These are phyloP conservation scores for Pristionchus arcanus DNA, from an alignment of 2,888 invertebrate species.

Conservation along the genomic window DNA sequence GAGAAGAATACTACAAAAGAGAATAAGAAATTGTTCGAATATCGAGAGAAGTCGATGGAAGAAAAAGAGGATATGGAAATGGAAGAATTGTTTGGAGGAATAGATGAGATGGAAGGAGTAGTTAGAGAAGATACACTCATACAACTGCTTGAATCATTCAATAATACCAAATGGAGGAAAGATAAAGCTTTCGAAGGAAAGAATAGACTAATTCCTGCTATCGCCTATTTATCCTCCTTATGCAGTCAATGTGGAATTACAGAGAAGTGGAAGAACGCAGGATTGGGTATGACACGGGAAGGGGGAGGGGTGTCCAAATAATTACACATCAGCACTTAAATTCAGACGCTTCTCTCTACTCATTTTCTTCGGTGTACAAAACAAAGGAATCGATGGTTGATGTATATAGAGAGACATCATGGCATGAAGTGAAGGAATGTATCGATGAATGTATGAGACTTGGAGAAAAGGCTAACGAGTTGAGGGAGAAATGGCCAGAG, in stretches of 20 bases:
- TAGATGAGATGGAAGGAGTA: background rate
- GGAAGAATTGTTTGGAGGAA: conserved; percentile 45
- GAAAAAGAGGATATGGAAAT: conserved; percentile 66
- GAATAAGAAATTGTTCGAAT: conserved; percentile 69
- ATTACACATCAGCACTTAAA: background rate
- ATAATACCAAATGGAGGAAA: background rate
- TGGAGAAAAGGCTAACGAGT: conserved; percentile 58
- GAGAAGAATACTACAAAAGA: conserved; percentile 64
- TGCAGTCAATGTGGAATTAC: background rate
- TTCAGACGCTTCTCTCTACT: conserved; percentile 20
- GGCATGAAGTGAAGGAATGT: conserved; percentile 62
- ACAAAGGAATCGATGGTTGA: conserved; percentile 52
- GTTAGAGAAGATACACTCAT: conserved; percentile 33
- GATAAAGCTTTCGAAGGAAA: background rate
- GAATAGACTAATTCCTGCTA: conserved; percentile 28
- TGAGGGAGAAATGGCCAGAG: conserved; percentile 69
- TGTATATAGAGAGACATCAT: conserved; percentile 61
- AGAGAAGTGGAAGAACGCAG: conserved; percentile 13
- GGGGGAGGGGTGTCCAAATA: background rate
- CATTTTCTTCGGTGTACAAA: background rate
- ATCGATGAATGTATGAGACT: conserved; percentile 60
- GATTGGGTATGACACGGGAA: conserved; percentile 8
- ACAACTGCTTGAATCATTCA: conserved; percentile 14
- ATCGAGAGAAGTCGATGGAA: conserved; percentile 70
- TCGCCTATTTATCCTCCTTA: conserved; percentile 15